phyloP scores from a whole-genome alignment of 2,797 vertebrate genomes.

The Mus spretus region DNA sequence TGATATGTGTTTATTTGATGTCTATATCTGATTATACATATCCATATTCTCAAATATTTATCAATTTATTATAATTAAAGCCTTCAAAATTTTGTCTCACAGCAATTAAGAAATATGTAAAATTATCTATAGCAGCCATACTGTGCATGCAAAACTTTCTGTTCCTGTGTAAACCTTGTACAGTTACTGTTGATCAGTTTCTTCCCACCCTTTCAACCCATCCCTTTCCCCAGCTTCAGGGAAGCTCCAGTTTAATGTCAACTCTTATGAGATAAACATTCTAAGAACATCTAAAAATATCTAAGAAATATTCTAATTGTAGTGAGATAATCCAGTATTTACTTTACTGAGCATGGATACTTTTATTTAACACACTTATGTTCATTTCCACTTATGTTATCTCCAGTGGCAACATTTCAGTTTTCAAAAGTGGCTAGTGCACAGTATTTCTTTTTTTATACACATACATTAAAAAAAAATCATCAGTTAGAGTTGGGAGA shows the following conservation, averaged over 20 bases:
- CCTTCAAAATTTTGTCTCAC: neutral
- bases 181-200: neutral
- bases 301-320: neutral
- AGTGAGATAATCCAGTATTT: neutral
- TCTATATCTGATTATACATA: neutral
- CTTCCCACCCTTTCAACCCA: neutral
- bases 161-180: neutral
- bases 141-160: neutral
- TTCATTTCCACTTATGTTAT: neutral
- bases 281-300: too few relatives aligned
- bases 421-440: neutral
- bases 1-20: neutral
- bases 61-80: neutral
- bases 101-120: neutral
- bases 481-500: too few relatives aligned
- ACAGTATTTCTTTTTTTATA: neutral
- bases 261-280: neutral
- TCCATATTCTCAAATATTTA: neutral
- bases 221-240: too few relatives aligned
- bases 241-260: neutral
- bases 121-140: neutral
- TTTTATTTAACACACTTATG: neutral
- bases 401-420: neutral
- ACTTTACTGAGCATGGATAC: neutral
- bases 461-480: neutral